phyloP scores from a whole-genome alignment of 2,888 invertebrate species.

The Aleiodes leptofemur region DNA sequence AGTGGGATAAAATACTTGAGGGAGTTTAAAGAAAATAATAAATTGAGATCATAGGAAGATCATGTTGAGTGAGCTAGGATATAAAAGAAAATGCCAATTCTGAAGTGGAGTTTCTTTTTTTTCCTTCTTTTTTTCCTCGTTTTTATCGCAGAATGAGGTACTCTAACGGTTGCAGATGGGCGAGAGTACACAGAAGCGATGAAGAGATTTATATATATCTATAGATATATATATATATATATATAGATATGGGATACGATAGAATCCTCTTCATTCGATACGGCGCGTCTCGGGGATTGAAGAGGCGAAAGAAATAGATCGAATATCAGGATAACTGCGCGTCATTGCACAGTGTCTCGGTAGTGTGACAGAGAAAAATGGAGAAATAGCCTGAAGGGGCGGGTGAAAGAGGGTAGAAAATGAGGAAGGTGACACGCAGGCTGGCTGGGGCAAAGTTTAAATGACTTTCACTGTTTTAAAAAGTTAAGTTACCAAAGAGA shows the following conservation, averaged over 20 bases:
- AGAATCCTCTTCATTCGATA: conserved; percentile 34
- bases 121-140: neutral
- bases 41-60: conserved; percentile 21
- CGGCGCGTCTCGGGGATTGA: conserved; percentile 22
- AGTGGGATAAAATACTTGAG: too few relatives aligned
- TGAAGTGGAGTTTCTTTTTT: neutral
- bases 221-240: too few relatives aligned
- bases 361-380: conserved; percentile 52
- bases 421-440: conserved; percentile 61
- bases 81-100: conserved; percentile 1
- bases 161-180: conserved; percentile 10
- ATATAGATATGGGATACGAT: neutral
- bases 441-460: conserved; percentile 65
- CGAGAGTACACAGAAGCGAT: conserved; percentile 13
- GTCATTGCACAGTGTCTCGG: conserved; percentile 38
- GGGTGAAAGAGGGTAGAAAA: conserved; percentile 53
- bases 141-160: too few relatives aligned
- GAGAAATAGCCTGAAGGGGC: conserved; percentile 18
- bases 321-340: conserved; percentile 58
- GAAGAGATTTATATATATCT: too few relatives aligned
- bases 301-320: conserved; percentile 58
- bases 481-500: conserved; percentile 67
- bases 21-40: conserved; percentile 10
- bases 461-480: conserved; percentile 71
- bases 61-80: neutral